Conservation (phyloP, 2,888 invertebrate species). For the Abrostola triplasia region DNA sequence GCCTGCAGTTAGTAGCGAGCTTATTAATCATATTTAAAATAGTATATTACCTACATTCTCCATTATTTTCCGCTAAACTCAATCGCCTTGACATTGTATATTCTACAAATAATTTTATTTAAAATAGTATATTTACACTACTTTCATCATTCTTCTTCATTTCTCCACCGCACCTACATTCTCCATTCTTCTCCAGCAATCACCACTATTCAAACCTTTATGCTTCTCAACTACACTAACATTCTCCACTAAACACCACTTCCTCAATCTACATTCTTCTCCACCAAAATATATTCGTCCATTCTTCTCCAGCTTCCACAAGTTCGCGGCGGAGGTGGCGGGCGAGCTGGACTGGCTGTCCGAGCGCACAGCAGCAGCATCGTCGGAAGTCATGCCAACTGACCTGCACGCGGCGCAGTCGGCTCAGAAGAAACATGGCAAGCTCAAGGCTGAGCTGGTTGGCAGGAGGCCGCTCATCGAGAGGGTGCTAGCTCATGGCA, state of each 20-base stretch:
- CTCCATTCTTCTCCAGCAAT: too few relatives aligned
- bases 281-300: too few relatives aligned
- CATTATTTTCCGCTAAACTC: background rate
- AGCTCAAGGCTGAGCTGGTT: constrained; percentile 95
- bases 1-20: constrained; percentile 77
- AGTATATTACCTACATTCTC: background rate
- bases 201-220: too few relatives aligned
- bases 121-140: too few relatives aligned
- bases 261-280: too few relatives aligned
- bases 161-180: background rate
- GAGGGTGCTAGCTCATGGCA: constrained; percentile 94
- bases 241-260: too few relatives aligned
- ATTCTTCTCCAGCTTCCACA: constrained; percentile 90
- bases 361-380: constrained; percentile 95
- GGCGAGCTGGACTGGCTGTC: constrained; percentile 98
- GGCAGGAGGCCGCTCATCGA: constrained; percentile 96
- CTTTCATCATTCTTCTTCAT: too few relatives aligned
- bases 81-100: background rate
- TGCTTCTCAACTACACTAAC: too few relatives aligned
- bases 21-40: too few relatives aligned
- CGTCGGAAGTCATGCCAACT: constrained; percentile 92
- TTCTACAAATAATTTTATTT: too few relatives aligned
- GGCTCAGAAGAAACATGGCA: constrained; percentile 97
- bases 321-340: constrained; percentile 97
- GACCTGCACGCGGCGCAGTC: constrained; percentile 98